Conservation (phyloP, 2,888 invertebrate species). For the Heteromyza rotundicornis region DNA sequence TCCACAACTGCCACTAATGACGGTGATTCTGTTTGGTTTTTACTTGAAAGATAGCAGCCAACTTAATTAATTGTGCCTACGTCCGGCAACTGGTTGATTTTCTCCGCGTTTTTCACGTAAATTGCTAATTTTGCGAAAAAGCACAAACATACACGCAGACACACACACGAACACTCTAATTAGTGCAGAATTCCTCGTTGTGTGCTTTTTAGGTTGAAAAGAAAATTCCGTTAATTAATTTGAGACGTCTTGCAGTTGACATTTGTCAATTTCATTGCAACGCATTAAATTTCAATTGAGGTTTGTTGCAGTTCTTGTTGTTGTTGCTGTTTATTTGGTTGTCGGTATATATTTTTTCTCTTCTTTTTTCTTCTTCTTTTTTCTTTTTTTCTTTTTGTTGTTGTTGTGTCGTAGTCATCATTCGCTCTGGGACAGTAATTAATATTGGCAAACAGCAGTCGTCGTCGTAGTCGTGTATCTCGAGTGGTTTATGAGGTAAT, state of each 20-base stretch:
- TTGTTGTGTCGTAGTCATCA: not conserved
- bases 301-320: not conserved
- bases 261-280: not conserved
- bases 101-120: slow-evolving; percentile 39
- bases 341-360: too few species aligned
- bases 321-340: not conserved
- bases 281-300: not conserved
- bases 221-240: slow-evolving; percentile 4
- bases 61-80: slow-evolving; percentile 39
- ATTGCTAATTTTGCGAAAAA: slow-evolving; percentile 53
- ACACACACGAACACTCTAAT: not conserved
- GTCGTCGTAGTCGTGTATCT: not conserved
- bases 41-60: slow-evolving; percentile 33
- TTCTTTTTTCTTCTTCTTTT: too few species aligned
- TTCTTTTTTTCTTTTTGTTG: not conserved
- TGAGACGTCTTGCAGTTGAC: not conserved
- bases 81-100: slow-evolving; percentile 31
- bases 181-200: not conserved
- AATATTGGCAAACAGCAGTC: slow-evolving; percentile 2
- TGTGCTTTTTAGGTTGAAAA: not conserved
- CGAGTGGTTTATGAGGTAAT: slow-evolving; percentile 1
- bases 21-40: slow-evolving; percentile 26
- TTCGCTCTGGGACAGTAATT: not conserved
- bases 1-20: slow-evolving; percentile 13
- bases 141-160: not conserved